Conservation (phyloP, 1,140 invertebrate genomes). For the Leptoteleia sp. region DNA sequence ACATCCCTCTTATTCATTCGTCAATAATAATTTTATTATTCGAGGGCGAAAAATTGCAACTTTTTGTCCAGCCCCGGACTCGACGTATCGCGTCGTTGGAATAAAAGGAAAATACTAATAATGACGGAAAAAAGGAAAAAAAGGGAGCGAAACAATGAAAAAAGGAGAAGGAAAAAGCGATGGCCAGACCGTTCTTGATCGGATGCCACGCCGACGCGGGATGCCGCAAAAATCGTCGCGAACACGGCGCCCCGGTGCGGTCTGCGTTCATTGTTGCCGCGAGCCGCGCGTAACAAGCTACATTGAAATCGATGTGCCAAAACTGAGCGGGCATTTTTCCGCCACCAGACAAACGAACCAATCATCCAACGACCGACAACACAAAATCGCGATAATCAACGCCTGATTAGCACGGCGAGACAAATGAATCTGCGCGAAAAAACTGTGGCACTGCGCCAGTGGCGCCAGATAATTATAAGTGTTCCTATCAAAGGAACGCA, state of each 20-base stretch:
- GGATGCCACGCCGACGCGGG: background rate
- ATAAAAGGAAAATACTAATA: no score
- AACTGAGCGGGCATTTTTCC: slow-evolving; percentile 36
- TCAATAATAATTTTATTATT: slow-evolving; percentile 64
- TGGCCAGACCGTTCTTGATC: slow-evolving; percentile 27
- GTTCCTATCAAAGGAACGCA: background rate
- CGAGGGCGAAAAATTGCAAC: slow-evolving; percentile 48
- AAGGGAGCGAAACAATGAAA: no score
- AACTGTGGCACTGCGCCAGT: slow-evolving; percentile 4
- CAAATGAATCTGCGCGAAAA: slow-evolving; percentile 16
- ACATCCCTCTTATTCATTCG: slow-evolving; percentile 56
- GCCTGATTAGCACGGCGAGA: slow-evolving; percentile 43
- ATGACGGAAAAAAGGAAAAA: background rate
- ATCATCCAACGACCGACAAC: slow-evolving; percentile 39
- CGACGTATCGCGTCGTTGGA: no score
- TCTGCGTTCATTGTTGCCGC: slow-evolving; percentile 15
- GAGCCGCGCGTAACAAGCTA: slow-evolving; percentile 44
- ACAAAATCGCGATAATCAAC: slow-evolving; percentile 51
- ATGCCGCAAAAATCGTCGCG: slow-evolving; percentile 16
- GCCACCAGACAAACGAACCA: slow-evolving; percentile 53
- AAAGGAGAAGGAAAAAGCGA: background rate
- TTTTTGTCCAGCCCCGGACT: slow-evolving; percentile 28
- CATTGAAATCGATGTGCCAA: slow-evolving; percentile 42
- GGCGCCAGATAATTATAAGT: no score
- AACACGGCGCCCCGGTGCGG: background rate